phyloP scores from a whole-genome alignment of 2,797 vertebrate species.

The Syncerus caffer region DNA sequence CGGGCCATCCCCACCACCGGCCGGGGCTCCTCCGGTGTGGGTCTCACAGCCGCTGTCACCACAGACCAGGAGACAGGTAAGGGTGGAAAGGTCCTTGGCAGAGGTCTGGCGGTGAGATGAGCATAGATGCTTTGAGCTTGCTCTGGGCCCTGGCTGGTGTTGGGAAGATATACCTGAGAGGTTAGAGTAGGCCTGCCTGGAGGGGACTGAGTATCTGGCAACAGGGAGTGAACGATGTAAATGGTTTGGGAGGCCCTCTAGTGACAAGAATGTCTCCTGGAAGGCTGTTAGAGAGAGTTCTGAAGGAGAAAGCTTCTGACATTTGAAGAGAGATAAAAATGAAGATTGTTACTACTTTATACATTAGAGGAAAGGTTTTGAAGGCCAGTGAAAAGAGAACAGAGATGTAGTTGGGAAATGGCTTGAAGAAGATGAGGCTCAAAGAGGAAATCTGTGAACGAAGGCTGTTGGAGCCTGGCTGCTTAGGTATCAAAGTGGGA shows the following conservation, averaged over 20 bases:
- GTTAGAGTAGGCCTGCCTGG: neutral
- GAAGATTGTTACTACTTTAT: neutral
- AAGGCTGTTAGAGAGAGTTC: neutral
- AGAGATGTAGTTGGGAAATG: neutral
- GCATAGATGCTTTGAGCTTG: neutral
- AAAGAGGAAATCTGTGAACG: neutral
- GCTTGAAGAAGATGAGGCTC: neutral
- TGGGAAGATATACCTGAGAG: neutral
- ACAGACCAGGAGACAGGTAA: constrained; percentile 97
- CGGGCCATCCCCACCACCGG: constrained; percentile 96
- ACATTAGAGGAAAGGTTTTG: neutral
- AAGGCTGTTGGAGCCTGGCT: neutral
- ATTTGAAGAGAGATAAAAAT: neutral
- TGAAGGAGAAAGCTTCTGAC: neutral
- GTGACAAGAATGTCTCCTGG: neutral
- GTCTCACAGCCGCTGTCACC: constrained; percentile 95
- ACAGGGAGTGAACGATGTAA: neutral
- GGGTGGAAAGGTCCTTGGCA: neutral
- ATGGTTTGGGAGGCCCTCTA: neutral
- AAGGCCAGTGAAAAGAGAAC: neutral
- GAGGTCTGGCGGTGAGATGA: neutral
- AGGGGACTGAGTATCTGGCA: neutral
- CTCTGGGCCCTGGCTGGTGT: neutral
- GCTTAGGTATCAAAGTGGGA: neutral
- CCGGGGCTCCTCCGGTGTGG: constrained; percentile 94